Percentiles rank a stretch among this genome's conserved stretches.
Conservation (phyloP, 2,797 vertebrate genomes). For the Gymnothorax reevesii region DNA sequence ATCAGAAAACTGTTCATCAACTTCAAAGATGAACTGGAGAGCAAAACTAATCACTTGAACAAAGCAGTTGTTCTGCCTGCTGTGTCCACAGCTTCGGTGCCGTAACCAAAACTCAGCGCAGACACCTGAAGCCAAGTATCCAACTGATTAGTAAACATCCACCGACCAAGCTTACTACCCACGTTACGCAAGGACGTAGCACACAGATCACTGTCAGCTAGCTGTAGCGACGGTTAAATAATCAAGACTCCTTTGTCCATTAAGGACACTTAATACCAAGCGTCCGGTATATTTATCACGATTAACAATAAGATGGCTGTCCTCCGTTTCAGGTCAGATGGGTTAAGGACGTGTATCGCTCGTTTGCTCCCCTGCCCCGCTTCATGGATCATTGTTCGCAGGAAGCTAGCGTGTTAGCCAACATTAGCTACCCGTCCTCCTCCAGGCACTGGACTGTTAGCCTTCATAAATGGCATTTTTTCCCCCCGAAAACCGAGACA, state of each 20-base stretch:
- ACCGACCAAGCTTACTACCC: not conserved
- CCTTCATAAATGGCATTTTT: not conserved
- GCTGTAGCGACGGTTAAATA: not conserved
- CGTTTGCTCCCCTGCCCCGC: not conserved
- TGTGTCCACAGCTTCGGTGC: not conserved
- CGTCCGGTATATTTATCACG: not conserved
- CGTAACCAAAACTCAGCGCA: not conserved
- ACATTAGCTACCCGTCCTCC: conserved; percentile 15
- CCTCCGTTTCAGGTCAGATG: conserved; percentile 24
- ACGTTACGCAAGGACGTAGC: not conserved
- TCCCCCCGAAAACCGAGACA: not conserved
- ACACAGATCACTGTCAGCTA: not conserved
- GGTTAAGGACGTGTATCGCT: conserved; percentile 14
- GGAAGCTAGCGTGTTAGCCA: conserved; percentile 3
- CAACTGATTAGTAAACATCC: not conserved
- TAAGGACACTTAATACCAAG: not conserved
- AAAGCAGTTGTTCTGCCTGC: not conserved
- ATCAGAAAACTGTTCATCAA: not conserved
- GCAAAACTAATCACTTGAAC: not conserved
- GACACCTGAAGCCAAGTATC: not conserved
- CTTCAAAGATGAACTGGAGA: not conserved
- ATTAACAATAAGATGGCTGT: conserved; percentile 30
- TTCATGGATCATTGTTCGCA: conserved; percentile 20
- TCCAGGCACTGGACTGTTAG: conserved; percentile 8
- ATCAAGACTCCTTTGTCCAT: not conserved